Base-by-base conservation (phyloP, 2,797 vertebrate species). In the Hirundo rustica region DNA sequence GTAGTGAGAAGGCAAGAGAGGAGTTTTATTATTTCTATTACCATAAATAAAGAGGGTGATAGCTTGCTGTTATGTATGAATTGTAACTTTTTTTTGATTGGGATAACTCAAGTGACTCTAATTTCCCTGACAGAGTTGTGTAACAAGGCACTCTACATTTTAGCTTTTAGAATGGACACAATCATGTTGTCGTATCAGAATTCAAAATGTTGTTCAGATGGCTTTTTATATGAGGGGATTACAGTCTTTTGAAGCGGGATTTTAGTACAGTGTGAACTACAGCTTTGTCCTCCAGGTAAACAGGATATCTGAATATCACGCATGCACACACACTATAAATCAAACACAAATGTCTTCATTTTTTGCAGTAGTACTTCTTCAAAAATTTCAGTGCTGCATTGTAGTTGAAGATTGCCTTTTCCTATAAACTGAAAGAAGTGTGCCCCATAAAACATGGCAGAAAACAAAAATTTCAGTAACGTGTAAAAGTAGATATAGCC, bases 51-150 rank as follows among this genome's bases (percentile, higher is more conserved):
- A 38, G 11, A 85, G 36, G 36, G 10, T 38, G 36, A 38, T 38
- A 38, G 36, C 36, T 38, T 38, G 38, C 36, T 38, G 36, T 38
- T 38, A 38, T 38, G 38, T 38, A 38, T 88, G 73, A 89, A 80
- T 70, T 65, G 55, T 22, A 50, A 2, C 6, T 29, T 3, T 85
- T 96, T 97, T 97, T 55, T 80, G 51, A 36, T 89, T 97, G 92
- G 88, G 64, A 47, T 80, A 48, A 85, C 57, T 97, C 93, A 92
- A 97, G 92, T 96, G 90, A 44, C 96, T 76, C 51, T 89, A 51
- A 70, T 88, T 97, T 97, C 85, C 91, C 91, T 53, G 13, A 26
- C 3, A 93, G 6, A 34, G 50, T 91, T 61, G 73, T 16, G 36
- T 92, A 95, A 95, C 73, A 66, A 70, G 34, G 42, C 60, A 22